A percentile compares a stretch with the other conserved stretches of the same genome.
These are phyloP conservation scores for Norana najaformis DNA, from an alignment of 2,888 invertebrate species.

Conservation along the genomic window DNA sequence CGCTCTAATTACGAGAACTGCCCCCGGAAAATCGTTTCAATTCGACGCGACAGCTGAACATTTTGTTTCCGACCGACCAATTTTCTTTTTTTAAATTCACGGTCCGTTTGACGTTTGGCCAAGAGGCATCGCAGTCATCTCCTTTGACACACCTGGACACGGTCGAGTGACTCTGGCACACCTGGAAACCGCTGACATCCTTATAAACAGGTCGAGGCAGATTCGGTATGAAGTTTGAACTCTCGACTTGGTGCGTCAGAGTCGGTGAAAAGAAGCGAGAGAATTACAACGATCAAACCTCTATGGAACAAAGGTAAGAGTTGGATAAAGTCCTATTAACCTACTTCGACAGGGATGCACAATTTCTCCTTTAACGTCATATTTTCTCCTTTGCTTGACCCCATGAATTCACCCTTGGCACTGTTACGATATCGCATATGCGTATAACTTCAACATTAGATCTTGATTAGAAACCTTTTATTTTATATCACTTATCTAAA, in stretches of 20 bases:
- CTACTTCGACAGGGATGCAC: no score
- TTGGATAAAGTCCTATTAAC: no score
- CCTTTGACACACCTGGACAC: conserved; percentile 13
- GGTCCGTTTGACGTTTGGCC: neutral
- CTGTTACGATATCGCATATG: no score
- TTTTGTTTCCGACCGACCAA: neutral
- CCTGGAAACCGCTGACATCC: conserved; percentile 13
- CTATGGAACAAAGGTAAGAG: neutral
- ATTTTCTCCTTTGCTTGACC: no score
- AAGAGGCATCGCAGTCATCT: neutral
- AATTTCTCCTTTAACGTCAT: no score
- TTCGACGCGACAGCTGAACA: neutral
- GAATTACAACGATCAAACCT: neutral
- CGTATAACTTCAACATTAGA: no score
- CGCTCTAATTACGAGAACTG: neutral
- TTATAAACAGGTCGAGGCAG: neutral
- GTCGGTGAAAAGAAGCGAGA: conserved; percentile 2
- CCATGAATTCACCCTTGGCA: no score
- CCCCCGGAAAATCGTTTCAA: conserved; percentile 1
- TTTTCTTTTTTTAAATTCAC: neutral
- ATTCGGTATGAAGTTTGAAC: neutral
- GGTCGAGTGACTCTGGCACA: neutral
- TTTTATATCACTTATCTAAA: no score
- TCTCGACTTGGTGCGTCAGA: neutral
- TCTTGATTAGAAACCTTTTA: no score